Evolutionary conservation across 2,888 invertebrate species (phyloP), one percentile per base, ranked within the genome.

Genomic region (Eudasyphora cyanicolor): DNA sequence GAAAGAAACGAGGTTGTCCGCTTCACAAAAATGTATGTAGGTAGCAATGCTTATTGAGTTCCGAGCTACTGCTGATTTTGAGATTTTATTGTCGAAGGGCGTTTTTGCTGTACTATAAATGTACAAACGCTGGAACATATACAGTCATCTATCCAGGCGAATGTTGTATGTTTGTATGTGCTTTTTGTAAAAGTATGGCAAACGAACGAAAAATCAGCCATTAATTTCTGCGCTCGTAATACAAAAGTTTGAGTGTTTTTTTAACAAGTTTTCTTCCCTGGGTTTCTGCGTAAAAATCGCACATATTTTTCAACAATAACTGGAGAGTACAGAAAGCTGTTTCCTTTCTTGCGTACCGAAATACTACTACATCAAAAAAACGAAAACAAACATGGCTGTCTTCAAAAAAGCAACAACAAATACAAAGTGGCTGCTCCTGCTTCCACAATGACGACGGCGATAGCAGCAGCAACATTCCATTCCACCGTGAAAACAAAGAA

Each of bases 321-420:
- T 75, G 57, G 57, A 67, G 38, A 42, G 62, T 51, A 62, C 35
- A 76, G 67, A 76, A 79, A 54, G 80, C 77, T 83, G 80, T 38
- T 76, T 75, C 75, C 54, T 19, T 64, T 67, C 57, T 35, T 62
- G 60, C 29, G 29, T 45, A 8, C 45, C 45, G 24, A 76, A 69
- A 38, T 75, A 51, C 42, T 35, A 29, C n/a, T n/a, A n/a, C n/a
- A n/a, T 42, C 2, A 35, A 51, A 3, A 71, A 42, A 57, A 57
- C 60, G 24, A 75, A 80, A 84, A 77, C 70, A 79, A 82, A 85
- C 67, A 85, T 85, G 85, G 82, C 82, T 82, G 80, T 85, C 82
- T 81, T 76, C 62, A 76, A 71, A 78, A 54, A 76, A n/a, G n/a
- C 74, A 78, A 84, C 62, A 79, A 75, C n/a, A n/a, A n/a, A n/a